Conservation (phyloP, 2,888 invertebrate genomes). For the Oxycera nigricornis region DNA sequence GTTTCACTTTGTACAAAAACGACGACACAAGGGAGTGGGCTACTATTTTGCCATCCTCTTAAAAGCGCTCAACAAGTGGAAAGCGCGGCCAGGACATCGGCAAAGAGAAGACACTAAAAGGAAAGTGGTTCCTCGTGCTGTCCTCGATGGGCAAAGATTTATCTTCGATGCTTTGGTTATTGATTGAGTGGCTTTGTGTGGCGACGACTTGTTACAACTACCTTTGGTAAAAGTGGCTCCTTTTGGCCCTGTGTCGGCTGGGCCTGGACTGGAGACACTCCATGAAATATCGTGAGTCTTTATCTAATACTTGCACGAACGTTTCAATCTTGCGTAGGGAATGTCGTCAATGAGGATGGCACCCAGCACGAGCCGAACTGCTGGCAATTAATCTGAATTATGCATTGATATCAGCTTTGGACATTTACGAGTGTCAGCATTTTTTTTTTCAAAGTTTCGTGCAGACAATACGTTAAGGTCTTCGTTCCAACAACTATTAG, state of each 20-base stretch:
- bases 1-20: constrained; percentile 5
- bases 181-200: constrained; percentile 34
- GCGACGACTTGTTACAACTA: neutral
- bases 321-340: constrained; percentile 3
- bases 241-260: neutral
- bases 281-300: constrained; percentile 22
- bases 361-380: neutral
- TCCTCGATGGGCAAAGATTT: constrained; percentile 37
- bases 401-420: neutral
- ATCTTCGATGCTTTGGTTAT: constrained; percentile 35
- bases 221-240: constrained; percentile 7
- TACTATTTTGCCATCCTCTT: neutral
- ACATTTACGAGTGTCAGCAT: constrained; percentile 17
- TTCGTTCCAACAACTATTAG: neutral
- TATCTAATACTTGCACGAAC: constrained; percentile 27
- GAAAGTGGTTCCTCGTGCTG: constrained; percentile 27
- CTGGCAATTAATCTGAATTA: constrained; percentile 36
- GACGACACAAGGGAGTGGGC: neutral
- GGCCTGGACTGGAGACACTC: neutral
- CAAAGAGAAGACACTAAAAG: neutral
- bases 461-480: neutral
- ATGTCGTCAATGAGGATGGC: constrained; percentile 1
- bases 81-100: constrained; percentile 14
- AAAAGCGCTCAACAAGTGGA: constrained; percentile 27
- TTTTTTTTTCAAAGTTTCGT: constrained; percentile 17